Evolutionary conservation across 2,113 vertebrate genomes (phyloP).

Genomic region (Anolis sagrei): DNA sequence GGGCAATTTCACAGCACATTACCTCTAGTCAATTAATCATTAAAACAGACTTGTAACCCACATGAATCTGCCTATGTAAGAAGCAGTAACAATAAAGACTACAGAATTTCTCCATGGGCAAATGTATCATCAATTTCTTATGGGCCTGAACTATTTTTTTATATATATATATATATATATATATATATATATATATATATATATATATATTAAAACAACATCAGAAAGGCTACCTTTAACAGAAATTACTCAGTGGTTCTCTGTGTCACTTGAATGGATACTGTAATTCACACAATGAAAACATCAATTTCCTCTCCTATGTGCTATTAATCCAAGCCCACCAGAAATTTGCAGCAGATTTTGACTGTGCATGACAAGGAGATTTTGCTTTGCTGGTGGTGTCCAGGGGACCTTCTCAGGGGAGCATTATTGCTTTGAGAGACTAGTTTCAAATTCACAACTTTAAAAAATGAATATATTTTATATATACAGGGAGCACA

Average conservation of each 20-base stretch:
- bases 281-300: not conserved
- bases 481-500: no score
- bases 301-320: no score
- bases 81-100: slow-evolving; percentile 20
- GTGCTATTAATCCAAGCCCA: not conserved
- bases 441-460: slow-evolving; percentile 22
- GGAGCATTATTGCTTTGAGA: not conserved
- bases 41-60: slow-evolving; percentile 41
- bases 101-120: slow-evolving; percentile 39
- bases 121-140: slow-evolving; percentile 33
- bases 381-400: not conserved
- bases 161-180: no score
- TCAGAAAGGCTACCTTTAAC: not conserved
- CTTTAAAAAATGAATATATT: not conserved
- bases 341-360: not conserved
- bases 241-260: slow-evolving; percentile 12
- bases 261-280: not conserved
- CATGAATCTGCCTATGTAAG: not conserved
- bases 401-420: not conserved
- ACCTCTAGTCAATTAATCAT: slow-evolving; percentile 50
- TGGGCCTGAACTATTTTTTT: not conserved
- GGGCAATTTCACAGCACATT: slow-evolving; percentile 48
- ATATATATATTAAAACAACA: no score
- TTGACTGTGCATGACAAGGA: not conserved
- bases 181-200: no score